phyloP scores from a whole-genome alignment of 1,140 invertebrate genomes.

The Drosophila ficusphila region DNA sequence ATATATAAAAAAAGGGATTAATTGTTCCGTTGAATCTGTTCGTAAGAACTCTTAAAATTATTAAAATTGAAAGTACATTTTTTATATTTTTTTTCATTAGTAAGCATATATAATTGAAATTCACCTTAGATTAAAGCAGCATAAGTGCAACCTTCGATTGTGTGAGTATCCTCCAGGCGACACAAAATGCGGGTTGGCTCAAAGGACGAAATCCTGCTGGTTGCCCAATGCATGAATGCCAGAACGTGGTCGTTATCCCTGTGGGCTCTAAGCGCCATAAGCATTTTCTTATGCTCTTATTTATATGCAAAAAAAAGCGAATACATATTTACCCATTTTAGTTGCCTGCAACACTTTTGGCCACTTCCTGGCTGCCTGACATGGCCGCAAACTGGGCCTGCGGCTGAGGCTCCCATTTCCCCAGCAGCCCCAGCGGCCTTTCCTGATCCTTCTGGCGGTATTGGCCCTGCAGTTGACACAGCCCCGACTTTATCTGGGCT shows the following conservation, averaged over 20 bases:
- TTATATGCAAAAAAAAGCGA: slow-evolving; percentile 29
- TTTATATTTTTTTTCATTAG: too few species aligned
- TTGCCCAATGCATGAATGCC: slow-evolving; percentile 8
- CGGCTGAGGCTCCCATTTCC: background rate
- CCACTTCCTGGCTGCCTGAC: slow-evolving; percentile 22
- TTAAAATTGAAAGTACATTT: too few species aligned
- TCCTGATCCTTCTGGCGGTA: background rate
- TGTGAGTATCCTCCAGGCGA: background rate
- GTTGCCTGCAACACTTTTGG: slow-evolving; percentile 30
- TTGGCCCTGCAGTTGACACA: slow-evolving; percentile 38
- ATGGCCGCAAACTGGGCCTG: slow-evolving; percentile 31
- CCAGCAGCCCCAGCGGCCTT: background rate
- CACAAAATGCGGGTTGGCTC: slow-evolving; percentile 18
- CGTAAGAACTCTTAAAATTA: too few species aligned
- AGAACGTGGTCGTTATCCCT: slow-evolving; percentile 9
- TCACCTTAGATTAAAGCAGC: background rate
- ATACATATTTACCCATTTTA: slow-evolving; percentile 29
- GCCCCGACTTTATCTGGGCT: background rate
- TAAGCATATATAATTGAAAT: background rate
- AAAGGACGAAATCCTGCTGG: slow-evolving; percentile 28
- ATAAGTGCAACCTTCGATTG: slow-evolving; percentile 5
- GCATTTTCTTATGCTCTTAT: slow-evolving; percentile 31
- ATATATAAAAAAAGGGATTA: too few species aligned
- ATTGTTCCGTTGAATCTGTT: too few species aligned
- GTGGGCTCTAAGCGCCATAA: slow-evolving; percentile 7